Conservation (phyloP, 2,113 vertebrate species). For the Sclerurus mexicanus region DNA sequence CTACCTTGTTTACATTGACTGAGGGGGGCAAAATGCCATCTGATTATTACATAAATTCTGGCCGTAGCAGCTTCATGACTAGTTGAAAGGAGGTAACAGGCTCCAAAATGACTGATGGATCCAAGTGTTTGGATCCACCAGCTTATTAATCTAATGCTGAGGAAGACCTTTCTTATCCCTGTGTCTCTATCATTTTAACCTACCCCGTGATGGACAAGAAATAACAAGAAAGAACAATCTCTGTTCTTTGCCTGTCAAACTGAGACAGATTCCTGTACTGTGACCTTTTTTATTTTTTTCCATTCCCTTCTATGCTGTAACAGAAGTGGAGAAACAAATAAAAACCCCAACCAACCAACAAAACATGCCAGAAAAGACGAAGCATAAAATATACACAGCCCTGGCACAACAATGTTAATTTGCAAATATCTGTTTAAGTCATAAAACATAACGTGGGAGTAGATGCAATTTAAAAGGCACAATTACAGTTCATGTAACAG, state of each 20-base stretch:
- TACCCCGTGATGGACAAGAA: neutral
- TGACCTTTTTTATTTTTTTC: neutral
- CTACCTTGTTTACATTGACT: conserved; percentile 26
- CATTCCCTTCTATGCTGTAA: neutral
- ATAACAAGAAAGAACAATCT: neutral
- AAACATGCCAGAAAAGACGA: neutral
- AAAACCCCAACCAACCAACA: neutral
- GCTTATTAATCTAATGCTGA: neutral
- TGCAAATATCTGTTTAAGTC: neutral
- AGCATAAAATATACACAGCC: neutral
- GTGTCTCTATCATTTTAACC: neutral
- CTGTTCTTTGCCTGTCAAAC: neutral
- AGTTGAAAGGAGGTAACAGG: conserved; percentile 27
- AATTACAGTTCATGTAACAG: neutral
- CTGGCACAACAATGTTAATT: neutral
- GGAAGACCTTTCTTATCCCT: neutral
- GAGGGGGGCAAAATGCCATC: neutral
- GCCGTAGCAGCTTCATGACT: conserved; percentile 39
- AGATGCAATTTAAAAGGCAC: neutral
- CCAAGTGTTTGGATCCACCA: neutral
- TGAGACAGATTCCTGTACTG: neutral
- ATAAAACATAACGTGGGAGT: neutral
- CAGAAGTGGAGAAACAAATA: neutral
- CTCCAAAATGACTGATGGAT: conserved; percentile 32
- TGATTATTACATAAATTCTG: conserved; percentile 49